Conservation (phyloP, 2,113 vertebrate species). For the human (Homo sapiens) region DNA sequence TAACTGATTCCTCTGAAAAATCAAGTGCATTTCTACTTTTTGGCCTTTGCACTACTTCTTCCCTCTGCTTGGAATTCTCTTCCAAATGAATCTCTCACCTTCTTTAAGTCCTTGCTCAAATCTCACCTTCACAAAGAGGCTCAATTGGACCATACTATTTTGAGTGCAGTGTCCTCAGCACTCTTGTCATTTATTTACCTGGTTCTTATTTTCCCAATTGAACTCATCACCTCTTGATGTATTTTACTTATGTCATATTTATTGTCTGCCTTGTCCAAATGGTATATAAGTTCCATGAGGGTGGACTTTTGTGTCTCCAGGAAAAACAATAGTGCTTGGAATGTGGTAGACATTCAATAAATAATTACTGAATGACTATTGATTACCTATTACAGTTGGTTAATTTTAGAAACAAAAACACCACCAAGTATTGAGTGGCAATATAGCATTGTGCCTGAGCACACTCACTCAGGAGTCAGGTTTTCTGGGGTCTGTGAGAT, state of each 20-base stretch:
- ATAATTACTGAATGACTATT: background rate
- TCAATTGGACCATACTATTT: background rate
- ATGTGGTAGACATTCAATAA: background rate
- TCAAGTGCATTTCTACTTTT: background rate
- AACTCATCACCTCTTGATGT: background rate
- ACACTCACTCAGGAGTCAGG: background rate
- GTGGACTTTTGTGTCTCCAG: background rate
- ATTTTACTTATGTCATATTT: background rate
- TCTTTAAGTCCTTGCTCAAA: background rate
- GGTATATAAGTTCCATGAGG: background rate
- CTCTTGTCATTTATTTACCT: background rate
- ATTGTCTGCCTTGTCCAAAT: background rate
- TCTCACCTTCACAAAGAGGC: background rate
- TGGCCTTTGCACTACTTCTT: background rate
- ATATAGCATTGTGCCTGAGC: background rate
- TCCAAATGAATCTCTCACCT: background rate
- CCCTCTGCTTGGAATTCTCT: background rate
- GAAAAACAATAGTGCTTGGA: background rate
- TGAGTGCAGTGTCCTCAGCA: background rate
- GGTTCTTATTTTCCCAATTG: background rate
- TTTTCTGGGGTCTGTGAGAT: background rate
- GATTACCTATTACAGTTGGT: background rate
- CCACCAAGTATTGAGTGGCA: background rate
- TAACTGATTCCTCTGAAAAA: background rate
- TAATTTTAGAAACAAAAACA: background rate